Base-by-base conservation (phyloP, 2,797 vertebrate species). In the Ambastaia sidthimunki region DNA sequence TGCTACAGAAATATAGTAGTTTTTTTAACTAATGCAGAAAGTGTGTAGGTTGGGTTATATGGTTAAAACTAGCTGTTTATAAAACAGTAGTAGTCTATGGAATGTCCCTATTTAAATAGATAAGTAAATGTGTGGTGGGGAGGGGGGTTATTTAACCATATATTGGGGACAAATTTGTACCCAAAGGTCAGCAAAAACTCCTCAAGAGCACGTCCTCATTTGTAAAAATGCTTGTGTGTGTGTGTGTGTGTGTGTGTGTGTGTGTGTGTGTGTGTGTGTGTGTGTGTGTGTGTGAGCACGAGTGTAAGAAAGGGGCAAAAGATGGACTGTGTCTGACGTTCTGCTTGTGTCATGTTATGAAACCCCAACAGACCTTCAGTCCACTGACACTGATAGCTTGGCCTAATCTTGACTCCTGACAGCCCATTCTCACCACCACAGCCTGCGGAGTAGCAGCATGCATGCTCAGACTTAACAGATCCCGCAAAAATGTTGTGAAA, bases 381-480 rank as follows among this genome's bases (percentile, higher is more conserved):
- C 85, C 82, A 81, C 76, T 71, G 83, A 86, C 83, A 85, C 69
- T 87, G 89, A 90, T 90, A 81, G 81, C 88, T 88, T 71, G 37
- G 80, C 80, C 77, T 84, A 85, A 83, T 76, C 77, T 76, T 73
- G 23, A 16, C 52, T 7, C 48, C 75, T 86, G 89, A 85, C 89
- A 91, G 87, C 85, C 87, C 74, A 86, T 91, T 89, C 87, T 90
- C 89, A 88, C 69, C 41, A 60, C 19, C 71, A 65, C 80, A 71
- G 65, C 86, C 81, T 89, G 86, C 60, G 80, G 73, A 85, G 76
- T 11, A 44, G 78, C 79, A 77, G 77, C 63, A 73, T 18, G 60
- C 68, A 82, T 75, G 76, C 80, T 75, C 79, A 67, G 63, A 77
- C 44, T 25, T 19, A 79, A 44, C 57, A 62, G 54, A 25, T 41